phyloP scores from a whole-genome alignment of 1,140 invertebrate genomes.

The Whitmania pigra region DNA sequence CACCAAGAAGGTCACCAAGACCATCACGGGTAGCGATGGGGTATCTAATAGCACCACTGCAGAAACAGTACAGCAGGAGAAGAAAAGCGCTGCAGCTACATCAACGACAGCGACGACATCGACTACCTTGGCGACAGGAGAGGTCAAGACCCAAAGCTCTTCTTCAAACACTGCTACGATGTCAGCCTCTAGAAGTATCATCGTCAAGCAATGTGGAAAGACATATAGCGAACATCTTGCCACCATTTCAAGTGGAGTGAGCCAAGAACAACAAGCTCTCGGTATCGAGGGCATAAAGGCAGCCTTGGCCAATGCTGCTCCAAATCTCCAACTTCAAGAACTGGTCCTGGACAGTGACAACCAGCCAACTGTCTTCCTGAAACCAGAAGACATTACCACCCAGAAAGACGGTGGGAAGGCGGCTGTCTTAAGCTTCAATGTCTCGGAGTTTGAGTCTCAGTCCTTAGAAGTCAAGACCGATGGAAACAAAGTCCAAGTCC shows the following conservation, averaged over 20 bases:
- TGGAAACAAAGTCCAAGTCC: conserved; percentile 25
- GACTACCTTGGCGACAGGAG: no score
- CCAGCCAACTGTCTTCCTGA: not conserved
- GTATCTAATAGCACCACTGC: not conserved
- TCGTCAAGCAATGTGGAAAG: not conserved
- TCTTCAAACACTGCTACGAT: not conserved
- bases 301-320: not conserved
- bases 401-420: not conserved
- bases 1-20: conserved; percentile 1
- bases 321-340: not conserved
- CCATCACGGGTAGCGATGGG: not conserved
- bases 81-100: not conserved
- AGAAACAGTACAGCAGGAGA: not conserved
- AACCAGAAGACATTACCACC: not conserved
- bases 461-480: conserved; percentile 20
- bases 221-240: conserved; percentile 12
- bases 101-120: conserved; percentile 13
- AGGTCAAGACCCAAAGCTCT: conserved; percentile 1
- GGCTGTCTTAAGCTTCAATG: conserved; percentile 18
- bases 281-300: not conserved
- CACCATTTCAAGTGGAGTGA: conserved; percentile 12
- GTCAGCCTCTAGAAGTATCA: not conserved
- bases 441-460: conserved; percentile 24
- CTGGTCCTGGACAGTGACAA: not conserved
- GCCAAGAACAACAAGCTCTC: not conserved